Evolutionary conservation across 2,888 invertebrate species (phyloP).

Genomic region (Lycocerus yunnanus): DNA sequence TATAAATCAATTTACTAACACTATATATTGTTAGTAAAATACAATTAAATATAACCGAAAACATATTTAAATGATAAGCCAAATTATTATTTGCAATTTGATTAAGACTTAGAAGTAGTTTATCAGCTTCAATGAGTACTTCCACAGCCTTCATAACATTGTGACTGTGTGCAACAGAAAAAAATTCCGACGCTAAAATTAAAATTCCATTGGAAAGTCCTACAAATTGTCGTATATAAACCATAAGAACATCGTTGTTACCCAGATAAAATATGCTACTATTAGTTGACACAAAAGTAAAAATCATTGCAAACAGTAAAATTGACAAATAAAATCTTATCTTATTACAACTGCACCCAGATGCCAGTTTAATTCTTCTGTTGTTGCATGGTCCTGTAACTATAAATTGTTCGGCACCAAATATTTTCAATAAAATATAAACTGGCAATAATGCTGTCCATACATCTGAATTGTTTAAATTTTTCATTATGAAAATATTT

Average conservation of each 20-base stretch:
- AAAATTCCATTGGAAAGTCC: neutral
- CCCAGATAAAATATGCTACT: neutral
- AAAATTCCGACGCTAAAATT: neutral
- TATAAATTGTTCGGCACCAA: neutral
- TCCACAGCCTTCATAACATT: neutral
- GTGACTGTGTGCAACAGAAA: neutral
- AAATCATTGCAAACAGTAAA: neutral
- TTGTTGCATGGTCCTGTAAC: neutral
- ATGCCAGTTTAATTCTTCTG: neutral
- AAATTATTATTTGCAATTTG: neutral
- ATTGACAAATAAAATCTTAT: neutral
- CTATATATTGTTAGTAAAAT: neutral
- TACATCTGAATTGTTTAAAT: neutral
- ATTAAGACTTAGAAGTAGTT: neutral
- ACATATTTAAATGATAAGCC: neutral
- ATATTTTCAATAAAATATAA: neutral
- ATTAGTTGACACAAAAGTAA: neutral
- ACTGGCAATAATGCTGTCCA: neutral
- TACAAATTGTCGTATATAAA: neutral
- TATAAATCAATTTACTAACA: neutral
- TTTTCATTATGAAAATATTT: too few relatives aligned
- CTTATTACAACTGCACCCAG: neutral
- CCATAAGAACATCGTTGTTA: neutral
- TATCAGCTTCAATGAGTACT: neutral
- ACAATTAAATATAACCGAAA: neutral